phyloP scores from a whole-genome alignment of 2,797 vertebrate species.

The Vespertilio murinus region DNA sequence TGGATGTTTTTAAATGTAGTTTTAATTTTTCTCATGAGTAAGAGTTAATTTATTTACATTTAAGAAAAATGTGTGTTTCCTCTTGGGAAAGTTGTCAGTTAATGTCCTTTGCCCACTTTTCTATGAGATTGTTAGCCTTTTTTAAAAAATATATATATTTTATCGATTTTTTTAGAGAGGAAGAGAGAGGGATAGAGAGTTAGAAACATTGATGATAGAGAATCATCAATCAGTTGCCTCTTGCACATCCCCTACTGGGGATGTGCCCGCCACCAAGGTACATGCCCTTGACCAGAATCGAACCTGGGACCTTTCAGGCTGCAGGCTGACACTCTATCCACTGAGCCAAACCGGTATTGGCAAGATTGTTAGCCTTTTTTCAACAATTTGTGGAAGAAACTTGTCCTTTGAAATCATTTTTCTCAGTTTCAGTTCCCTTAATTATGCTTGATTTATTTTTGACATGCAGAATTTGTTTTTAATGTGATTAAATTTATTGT shows the following conservation, averaged over 20 bases:
- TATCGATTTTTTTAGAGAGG: too few relatives aligned
- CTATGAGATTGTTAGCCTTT: background rate
- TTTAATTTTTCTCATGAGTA: slow-evolving; percentile 1
- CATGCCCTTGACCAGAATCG: too few relatives aligned
- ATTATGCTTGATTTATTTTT: background rate
- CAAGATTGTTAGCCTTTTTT: background rate
- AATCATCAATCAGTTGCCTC: too few relatives aligned
- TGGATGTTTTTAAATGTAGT: background rate
- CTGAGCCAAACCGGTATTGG: too few relatives aligned
- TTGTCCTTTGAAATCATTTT: background rate
- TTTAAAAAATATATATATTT: too few relatives aligned
- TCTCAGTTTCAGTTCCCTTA: background rate
- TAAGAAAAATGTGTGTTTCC: background rate
- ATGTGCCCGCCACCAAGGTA: too few relatives aligned
- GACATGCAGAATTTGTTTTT: background rate
- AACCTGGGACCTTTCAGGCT: too few relatives aligned
- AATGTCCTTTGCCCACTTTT: background rate
- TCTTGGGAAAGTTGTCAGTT: background rate
- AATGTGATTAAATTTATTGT: background rate
- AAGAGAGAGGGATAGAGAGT: too few relatives aligned
- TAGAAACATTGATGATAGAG: too few relatives aligned
- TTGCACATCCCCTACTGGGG: too few relatives aligned
- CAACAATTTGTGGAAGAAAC: background rate
- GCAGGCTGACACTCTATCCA: too few relatives aligned
- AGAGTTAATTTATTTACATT: slow-evolving; percentile 1